Percentiles rank a stretch among this genome's conserved stretches.
Conservation (phyloP, 1,140 invertebrate species). For the Rhopalosiphum maidis region DNA sequence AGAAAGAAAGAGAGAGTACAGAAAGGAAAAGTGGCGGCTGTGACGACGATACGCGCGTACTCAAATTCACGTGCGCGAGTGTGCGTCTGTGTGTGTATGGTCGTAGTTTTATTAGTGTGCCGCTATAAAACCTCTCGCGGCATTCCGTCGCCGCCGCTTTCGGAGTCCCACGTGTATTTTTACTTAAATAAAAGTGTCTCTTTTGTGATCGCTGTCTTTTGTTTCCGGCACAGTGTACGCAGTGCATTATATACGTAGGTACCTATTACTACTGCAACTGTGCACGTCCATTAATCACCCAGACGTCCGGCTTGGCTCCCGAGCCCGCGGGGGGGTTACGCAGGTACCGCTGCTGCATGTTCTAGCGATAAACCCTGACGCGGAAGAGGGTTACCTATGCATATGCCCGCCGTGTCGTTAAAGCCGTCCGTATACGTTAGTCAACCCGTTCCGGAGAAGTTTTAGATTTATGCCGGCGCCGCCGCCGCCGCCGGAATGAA, state of each 20-base stretch:
- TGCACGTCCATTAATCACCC: neutral
- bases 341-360: neutral
- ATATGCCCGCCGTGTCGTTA: neutral
- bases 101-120: conserved; percentile 2
- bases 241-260: neutral
- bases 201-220: neutral
- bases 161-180: neutral
- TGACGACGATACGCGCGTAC: neutral
- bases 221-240: neutral
- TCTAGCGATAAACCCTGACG: neutral
- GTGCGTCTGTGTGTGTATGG: neutral
- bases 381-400: neutral
- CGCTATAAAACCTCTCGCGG: neutral
- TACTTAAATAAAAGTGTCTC: conserved; percentile 16
- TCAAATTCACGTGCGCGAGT: neutral
- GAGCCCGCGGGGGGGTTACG: neutral
- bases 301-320: neutral
- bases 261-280: neutral
- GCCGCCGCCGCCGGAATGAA: neutral
- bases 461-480: neutral
- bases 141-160: neutral
- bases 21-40: neutral
- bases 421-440: neutral
- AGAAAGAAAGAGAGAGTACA: neutral
- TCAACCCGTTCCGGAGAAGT: neutral